Conservation (phyloP, 1,140 invertebrate species). For the Heliconius eleuchia region DNA sequence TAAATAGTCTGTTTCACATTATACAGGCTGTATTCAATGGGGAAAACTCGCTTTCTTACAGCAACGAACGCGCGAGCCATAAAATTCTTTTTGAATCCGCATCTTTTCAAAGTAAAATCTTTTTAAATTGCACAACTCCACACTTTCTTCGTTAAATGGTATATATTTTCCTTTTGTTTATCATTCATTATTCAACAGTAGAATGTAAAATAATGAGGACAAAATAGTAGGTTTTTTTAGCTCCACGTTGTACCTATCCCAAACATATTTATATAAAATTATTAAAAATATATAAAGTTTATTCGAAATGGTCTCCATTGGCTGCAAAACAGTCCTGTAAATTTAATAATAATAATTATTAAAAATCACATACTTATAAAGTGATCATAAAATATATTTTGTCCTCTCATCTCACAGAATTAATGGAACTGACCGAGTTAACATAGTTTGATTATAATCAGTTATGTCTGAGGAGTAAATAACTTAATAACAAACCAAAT, state of each 20-base stretch:
- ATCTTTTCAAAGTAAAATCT: constrained; percentile 8
- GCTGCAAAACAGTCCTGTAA: too few species aligned
- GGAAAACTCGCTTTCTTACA: constrained; percentile 8
- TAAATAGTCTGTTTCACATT: constrained; percentile 8
- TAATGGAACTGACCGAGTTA: neutral
- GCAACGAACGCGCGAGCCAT: neutral
- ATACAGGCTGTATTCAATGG: constrained; percentile 5
- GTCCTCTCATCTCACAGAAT: neutral
- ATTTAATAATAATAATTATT: too few species aligned
- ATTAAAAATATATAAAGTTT: too few species aligned
- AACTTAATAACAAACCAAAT: neutral
- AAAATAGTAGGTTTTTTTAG: neutral
- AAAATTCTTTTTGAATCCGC: constrained; percentile 8
- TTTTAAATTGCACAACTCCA: constrained; percentile 5
- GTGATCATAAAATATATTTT: too few species aligned
- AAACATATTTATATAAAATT: too few species aligned
- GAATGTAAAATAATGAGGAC: neutral
- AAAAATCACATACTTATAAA: too few species aligned
- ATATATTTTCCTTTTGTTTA: neutral
- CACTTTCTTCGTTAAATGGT: neutral
- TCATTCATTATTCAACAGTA: neutral
- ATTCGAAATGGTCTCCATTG: too few species aligned
- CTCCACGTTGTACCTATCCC: neutral
- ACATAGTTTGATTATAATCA: neutral
- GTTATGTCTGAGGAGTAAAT: constrained; percentile 3